These are phyloP conservation scores for Scatophagus argus DNA, from an alignment of 2,113 vertebrate species.

Conservation along the genomic window DNA sequence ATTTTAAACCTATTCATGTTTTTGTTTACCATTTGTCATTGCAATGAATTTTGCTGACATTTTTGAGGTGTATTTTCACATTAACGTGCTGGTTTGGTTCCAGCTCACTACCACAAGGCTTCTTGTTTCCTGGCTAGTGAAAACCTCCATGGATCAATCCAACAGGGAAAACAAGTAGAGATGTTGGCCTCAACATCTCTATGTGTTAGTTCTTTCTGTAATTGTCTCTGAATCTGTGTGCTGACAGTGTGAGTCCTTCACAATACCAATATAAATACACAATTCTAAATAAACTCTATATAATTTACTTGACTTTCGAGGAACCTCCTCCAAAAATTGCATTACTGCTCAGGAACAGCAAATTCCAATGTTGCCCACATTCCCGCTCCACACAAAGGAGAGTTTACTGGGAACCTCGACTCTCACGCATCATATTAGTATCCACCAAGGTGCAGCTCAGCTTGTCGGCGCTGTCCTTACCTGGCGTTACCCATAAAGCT, in stretches of 20 bases:
- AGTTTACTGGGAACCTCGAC: conserved; percentile 23
- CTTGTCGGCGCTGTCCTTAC: background rate
- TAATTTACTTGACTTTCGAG: conserved; percentile 54
- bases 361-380: conserved; percentile 30
- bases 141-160: background rate
- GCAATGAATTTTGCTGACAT: background rate
- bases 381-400: conserved; percentile 68
- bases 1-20: background rate
- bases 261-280: conserved; percentile 54
- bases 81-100: conserved; percentile 3
- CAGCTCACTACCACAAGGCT: background rate
- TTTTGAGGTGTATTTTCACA: conserved; percentile 33
- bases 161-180: background rate
- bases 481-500: conserved; percentile 58
- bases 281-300: conserved; percentile 12
- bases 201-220: no score
- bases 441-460: conserved; percentile 22
- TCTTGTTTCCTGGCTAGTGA: background rate
- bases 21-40: background rate
- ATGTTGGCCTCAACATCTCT: no score
- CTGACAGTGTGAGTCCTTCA: conserved; percentile 46
- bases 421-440: background rate
- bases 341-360: conserved; percentile 41
- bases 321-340: conserved; percentile 19
- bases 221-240: conserved; percentile 37